Base-by-base conservation (phyloP, 2,797 vertebrate species). In the Sebastolobus alascanus region DNA sequence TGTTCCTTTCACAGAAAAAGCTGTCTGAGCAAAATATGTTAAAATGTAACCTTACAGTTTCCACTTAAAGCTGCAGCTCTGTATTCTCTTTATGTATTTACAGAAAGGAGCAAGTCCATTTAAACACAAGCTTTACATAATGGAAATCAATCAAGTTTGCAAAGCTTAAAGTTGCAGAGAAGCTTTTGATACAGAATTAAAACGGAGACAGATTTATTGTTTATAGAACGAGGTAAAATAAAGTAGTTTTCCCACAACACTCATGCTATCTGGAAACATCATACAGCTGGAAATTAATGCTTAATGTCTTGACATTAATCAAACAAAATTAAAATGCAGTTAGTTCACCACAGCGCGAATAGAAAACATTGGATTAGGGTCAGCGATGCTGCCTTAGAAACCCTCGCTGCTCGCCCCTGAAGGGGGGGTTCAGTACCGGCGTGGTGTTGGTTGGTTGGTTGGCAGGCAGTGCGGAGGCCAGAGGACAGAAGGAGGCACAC, bases 401-500 rank as follows among this genome's bases (percentile, higher is more conserved):
- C 40, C 43, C 65, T 80, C 37, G 6, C 58, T 73, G 66, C 66
- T 75, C 73, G 71, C 80, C 80, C 67, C 73, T 83, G 72, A 83
- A 74, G 6, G 35, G 33, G 54, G 10, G 40, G 54, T n/a, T 72
- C 46, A 64, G 65, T 46, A 40, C 78, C 87, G 72, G 63, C 74
- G 8, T 71, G 63, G 68, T 73, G 18, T 8, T 50, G 46, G 46
- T 50, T 50, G 46, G 46, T 50, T 50, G 46, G 69, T 85, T 87
- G 85, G 89, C 85, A 87, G 75, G 76, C 75, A 14, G 61, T 40
- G 73, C 56, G 65, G 77, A 88, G 87, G 88, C 87, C 88, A 84
- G 82, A 84, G 86, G 87, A 88, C 84, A 88, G 89, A 78, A 78
- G 74, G 84, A 87, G 85, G 88, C 85, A 77, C 79, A 68, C 67